phyloP scores from a whole-genome alignment of 1,140 invertebrate genomes.

The Drosophila simulans region DNA sequence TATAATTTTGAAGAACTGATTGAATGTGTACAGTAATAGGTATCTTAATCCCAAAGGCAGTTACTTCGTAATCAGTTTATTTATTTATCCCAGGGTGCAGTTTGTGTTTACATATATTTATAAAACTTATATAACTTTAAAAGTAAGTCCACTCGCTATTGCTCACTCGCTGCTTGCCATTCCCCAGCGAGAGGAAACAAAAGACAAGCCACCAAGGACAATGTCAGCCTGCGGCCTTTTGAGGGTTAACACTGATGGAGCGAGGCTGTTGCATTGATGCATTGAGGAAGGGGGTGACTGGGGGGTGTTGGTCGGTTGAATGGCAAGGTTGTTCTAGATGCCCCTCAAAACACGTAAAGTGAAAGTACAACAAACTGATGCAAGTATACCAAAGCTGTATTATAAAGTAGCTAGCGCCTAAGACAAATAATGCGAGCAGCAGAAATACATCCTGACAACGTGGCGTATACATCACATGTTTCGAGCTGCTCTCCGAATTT shows the following conservation, averaged over 20 bases:
- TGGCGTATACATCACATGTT: constrained; percentile 4
- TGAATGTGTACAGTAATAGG: too few species aligned
- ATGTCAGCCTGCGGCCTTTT: constrained; percentile 45
- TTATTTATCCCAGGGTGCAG: too few species aligned
- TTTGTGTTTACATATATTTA: too few species aligned
- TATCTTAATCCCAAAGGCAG: too few species aligned
- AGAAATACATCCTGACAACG: background rate
- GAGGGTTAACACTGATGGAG: constrained; percentile 40
- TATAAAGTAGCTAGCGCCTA: constrained; percentile 5
- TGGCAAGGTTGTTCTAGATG: constrained; percentile 50
- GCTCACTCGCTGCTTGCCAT: background rate
- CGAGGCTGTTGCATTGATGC: constrained; percentile 61
- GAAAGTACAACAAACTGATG: constrained; percentile 18
- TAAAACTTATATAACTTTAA: too few species aligned
- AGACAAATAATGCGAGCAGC: background rate
- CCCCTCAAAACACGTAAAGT: constrained; percentile 12
- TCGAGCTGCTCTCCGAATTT: constrained; percentile 31
- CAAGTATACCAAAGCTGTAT: constrained; percentile 4
- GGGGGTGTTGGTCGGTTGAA: constrained; percentile 25
- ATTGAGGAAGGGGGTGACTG: constrained; percentile 18
- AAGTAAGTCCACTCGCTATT: too few species aligned
- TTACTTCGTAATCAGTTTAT: too few species aligned
- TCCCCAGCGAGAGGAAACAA: constrained; percentile 45
- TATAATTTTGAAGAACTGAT: too few species aligned
- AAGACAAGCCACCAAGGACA: constrained; percentile 61